Percentiles rank a stretch among this genome's conserved stretches.
These are phyloP conservation scores for Sycophila sp. DNA, from an alignment of 1,140 invertebrate genomes.

Conservation along the genomic window DNA sequence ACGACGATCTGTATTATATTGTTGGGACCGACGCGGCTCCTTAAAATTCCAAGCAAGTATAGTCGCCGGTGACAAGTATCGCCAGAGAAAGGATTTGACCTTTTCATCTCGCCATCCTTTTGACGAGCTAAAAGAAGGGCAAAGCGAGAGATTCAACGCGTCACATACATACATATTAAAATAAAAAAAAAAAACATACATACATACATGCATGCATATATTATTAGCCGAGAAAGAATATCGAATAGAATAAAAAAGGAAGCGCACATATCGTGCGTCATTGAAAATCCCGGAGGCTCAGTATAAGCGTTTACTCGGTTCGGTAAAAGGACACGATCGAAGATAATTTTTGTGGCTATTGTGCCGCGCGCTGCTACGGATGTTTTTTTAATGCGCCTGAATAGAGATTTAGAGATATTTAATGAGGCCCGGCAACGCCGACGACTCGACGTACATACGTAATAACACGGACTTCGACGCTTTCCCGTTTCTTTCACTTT, in stretches of 20 bases:
- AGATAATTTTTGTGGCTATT: constrained; percentile 16
- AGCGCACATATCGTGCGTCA: background rate
- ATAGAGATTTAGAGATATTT: background rate
- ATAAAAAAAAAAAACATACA: background rate
- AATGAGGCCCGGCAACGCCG: background rate
- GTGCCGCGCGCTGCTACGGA: background rate
- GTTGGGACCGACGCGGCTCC: background rate
- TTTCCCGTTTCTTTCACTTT: no score
- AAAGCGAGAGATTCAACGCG: background rate
- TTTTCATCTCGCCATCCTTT: constrained; percentile 18
- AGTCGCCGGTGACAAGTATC: background rate
- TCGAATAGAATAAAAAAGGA: background rate
- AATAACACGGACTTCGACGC: no score
- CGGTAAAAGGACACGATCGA: background rate
- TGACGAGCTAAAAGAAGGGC: background rate
- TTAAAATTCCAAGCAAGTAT: constrained; percentile 28
- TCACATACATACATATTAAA: background rate
- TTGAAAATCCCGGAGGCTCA: background rate
- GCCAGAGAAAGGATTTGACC: constrained; percentile 21
- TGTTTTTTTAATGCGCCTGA: background rate
- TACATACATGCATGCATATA: background rate
- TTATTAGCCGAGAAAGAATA: no score
- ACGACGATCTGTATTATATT: constrained; percentile 14
- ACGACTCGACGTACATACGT: no score
- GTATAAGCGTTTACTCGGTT: no score